Percentiles rank a stretch among this genome's conserved stretches.
Evolutionary conservation across 2,113 vertebrate species (phyloP).

Genomic region (Megaptera novaeangliae): DNA sequence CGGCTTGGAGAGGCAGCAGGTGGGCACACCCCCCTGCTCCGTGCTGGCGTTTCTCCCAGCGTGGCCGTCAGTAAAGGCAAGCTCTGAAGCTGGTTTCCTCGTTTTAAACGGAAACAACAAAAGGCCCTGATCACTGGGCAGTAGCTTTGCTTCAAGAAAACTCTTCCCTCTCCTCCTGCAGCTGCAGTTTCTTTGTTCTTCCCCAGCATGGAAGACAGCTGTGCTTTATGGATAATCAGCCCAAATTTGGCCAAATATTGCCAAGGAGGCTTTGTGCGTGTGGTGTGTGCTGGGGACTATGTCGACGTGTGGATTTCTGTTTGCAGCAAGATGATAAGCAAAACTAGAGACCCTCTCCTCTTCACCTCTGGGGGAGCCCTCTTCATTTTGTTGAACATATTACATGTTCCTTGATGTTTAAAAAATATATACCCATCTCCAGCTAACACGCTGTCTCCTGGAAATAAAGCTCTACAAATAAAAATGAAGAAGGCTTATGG

Average conservation of each 20-base stretch:
- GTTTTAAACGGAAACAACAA: background rate
- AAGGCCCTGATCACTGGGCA: background rate
- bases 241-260: background rate
- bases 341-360: slow-evolving; percentile 92
- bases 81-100: background rate
- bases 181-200: background rate
- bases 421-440: slow-evolving; percentile 75
- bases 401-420: slow-evolving; percentile 85
- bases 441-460: slow-evolving; percentile 84
- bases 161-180: too few relatives aligned
- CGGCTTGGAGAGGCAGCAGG: fast-evolving
- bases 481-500: slow-evolving; percentile 86
- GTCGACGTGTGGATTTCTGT: slow-evolving; percentile 89
- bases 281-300: slow-evolving; percentile 53
- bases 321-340: slow-evolving; percentile 87
- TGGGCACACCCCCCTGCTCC: fast-evolving
- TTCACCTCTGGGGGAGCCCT: slow-evolving; percentile 89
- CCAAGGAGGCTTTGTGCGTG: background rate
- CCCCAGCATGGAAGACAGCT: background rate
- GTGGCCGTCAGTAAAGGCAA: fast-evolving
- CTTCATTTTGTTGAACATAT: slow-evolving; percentile 88
- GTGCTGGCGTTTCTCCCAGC: fast-evolving
- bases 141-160: background rate
- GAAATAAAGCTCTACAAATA: slow-evolving; percentile 88
- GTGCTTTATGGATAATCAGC: background rate